phyloP scores from a whole-genome alignment of 2,888 invertebrate species.

The Carpatolechia fugitivella region DNA sequence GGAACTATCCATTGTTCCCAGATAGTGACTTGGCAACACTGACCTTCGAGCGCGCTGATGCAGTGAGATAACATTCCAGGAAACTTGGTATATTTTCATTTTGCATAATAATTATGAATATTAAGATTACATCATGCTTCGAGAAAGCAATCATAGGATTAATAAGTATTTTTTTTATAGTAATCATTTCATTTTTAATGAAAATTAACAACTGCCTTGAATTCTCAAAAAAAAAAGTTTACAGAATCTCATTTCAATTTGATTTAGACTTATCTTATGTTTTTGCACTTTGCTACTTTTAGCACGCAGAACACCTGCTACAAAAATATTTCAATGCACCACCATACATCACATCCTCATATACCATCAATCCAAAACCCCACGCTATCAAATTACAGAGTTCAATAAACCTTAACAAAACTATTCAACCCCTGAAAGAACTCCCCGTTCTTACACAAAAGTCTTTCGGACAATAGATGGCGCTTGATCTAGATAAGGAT shows the following conservation, averaged over 20 bases:
- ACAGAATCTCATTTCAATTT: no score
- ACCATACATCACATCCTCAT: no score
- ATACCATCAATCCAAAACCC: background rate
- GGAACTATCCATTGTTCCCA: conserved; percentile 64
- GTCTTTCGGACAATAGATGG: conserved; percentile 75
- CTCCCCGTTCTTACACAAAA: conserved; percentile 56
- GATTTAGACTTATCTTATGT: no score
- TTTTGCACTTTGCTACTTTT: no score
- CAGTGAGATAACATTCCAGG: conserved; percentile 21
- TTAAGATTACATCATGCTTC: no score
- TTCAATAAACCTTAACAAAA: conserved; percentile 43
- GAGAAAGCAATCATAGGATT: no score
- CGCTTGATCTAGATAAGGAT: conserved; percentile 78
- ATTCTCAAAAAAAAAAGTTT: no score
- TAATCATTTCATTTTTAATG: no score
- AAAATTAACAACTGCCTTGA: no score
- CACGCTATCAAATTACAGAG: conserved; percentile 15
- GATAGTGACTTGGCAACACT: conserved; percentile 65
- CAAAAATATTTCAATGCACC: no score
- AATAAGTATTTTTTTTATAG: no score
- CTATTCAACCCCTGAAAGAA: conserved; percentile 47
- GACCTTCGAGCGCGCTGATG: conserved; percentile 38
- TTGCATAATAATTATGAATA: no score
- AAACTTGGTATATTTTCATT: background rate
- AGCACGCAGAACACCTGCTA: background rate